Evolutionary conservation across 2,113 vertebrate genomes (phyloP).

Genomic region (Phoxinus phoxinus): DNA sequence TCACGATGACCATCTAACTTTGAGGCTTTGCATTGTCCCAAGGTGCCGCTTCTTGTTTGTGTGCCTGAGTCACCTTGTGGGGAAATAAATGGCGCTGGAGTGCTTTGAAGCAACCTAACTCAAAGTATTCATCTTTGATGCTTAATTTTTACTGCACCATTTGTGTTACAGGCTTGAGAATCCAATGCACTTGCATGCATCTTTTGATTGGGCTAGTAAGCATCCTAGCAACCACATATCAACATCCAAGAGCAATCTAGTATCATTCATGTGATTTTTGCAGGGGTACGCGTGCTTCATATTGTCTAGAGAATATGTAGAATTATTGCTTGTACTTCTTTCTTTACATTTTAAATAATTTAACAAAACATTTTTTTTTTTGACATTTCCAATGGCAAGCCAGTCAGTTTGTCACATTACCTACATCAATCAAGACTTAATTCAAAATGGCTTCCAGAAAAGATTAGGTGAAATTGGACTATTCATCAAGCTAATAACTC

Average conservation of each 20-base stretch:
- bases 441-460: constrained; percentile 12
- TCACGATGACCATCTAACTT: constrained; percentile 34
- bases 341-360: neutral
- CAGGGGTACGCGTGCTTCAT: no score
- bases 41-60: constrained; percentile 6
- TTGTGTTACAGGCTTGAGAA: neutral
- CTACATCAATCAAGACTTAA: constrained; percentile 8
- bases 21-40: constrained; percentile 20
- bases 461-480: neutral
- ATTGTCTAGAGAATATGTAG: neutral
- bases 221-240: no score
- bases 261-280: no score
- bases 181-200: neutral
- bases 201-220: neutral
- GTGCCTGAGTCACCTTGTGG: neutral
- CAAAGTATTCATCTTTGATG: neutral
- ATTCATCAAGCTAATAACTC: constrained; percentile 21
- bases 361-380: neutral
- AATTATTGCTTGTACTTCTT: neutral
- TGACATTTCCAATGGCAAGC: neutral
- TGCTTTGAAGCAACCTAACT: neutral
- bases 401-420: constrained; percentile 11
- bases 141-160: neutral
- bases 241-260: no score
- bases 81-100: neutral